These are phyloP conservation scores for Merodon equestris DNA, from an alignment of 2,888 invertebrate species.

Conservation along the genomic window DNA sequence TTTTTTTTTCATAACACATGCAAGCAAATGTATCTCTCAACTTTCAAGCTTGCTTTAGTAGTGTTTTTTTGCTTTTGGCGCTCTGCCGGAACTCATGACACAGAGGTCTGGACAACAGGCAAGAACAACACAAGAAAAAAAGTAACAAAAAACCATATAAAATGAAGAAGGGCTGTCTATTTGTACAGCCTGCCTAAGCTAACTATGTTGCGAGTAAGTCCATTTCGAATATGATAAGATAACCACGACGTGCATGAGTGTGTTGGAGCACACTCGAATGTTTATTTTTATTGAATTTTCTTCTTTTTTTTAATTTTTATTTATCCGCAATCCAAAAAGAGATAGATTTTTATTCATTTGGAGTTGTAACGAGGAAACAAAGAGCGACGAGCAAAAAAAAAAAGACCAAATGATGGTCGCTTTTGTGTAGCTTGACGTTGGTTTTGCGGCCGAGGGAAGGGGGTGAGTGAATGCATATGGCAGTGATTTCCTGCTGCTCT, in stretches of 20 bases:
- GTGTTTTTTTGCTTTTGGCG: slow-evolving; percentile 32
- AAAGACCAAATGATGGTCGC: neutral
- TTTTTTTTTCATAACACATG: slow-evolving; percentile 39
- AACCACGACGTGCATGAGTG: slow-evolving; percentile 28
- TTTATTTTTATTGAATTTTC: slow-evolving; percentile 17
- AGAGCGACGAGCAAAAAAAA: neutral
- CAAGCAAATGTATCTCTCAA: slow-evolving; percentile 50
- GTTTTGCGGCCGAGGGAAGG: too few relatives aligned
- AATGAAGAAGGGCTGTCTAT: neutral
- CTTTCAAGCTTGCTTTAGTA: slow-evolving; percentile 44
- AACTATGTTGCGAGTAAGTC: slow-evolving; percentile 13
- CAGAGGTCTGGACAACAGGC: neutral
- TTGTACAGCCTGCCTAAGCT: slow-evolving; percentile 1
- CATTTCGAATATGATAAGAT: slow-evolving; percentile 49
- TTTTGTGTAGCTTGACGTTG: too few relatives aligned
- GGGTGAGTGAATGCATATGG: slow-evolving; percentile 9
- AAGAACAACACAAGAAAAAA: too few relatives aligned
- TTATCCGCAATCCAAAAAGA: slow-evolving; percentile 37
- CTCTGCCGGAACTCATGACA: slow-evolving; percentile 36
- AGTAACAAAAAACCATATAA: too few relatives aligned
- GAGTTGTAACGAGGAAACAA: too few relatives aligned
- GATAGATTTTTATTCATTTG: neutral
- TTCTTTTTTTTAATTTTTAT: slow-evolving; percentile 28
- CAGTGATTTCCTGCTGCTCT: slow-evolving; percentile 37
- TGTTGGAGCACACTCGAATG: neutral